phyloP scores from a whole-genome alignment of 1,140 invertebrate species.

The Goniozus legneri region DNA sequence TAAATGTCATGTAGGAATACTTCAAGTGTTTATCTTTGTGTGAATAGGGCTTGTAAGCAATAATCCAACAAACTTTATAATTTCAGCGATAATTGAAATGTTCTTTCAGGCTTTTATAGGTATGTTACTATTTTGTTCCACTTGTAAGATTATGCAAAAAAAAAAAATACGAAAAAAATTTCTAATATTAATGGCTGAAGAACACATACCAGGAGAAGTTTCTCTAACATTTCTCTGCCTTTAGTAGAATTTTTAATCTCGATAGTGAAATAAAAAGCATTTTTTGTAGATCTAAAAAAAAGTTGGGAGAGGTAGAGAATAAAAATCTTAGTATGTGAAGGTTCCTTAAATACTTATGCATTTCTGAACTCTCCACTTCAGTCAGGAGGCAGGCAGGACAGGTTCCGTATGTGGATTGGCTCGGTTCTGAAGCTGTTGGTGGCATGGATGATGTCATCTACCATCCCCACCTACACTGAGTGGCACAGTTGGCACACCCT shows the following conservation, averaged over 20 bases:
- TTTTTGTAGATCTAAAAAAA: slow-evolving; percentile 33
- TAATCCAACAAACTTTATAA: slow-evolving; percentile 16
- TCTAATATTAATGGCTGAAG: slow-evolving; percentile 33
- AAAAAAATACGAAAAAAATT: slow-evolving; percentile 32
- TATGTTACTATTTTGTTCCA: slow-evolving; percentile 56
- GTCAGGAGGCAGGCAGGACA: slow-evolving; percentile 56
- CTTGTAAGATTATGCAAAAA: slow-evolving; percentile 37
- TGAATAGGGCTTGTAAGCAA: neutral
- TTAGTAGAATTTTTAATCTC: slow-evolving; percentile 36
- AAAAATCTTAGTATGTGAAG: slow-evolving; percentile 49
- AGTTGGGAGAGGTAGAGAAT: slow-evolving; percentile 38
- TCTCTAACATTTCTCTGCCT: slow-evolving; percentile 35
- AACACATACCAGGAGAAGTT: slow-evolving; percentile 35
- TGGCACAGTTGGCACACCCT: slow-evolving; percentile 55
- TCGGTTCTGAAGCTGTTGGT: slow-evolving; percentile 54
- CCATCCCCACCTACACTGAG: slow-evolving; percentile 54
- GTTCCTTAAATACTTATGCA: slow-evolving; percentile 54
- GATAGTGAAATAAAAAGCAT: slow-evolving; percentile 22
- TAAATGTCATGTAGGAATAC: no score
- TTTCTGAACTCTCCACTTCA: slow-evolving; percentile 57
- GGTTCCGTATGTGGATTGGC: slow-evolving; percentile 53
- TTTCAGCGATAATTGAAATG: slow-evolving; percentile 45
- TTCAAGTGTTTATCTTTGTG: neutral
- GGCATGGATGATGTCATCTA: slow-evolving; percentile 54
- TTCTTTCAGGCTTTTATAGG: slow-evolving; percentile 52